Evolutionary conservation across 30 jellyfish, hydroid and myxozoan species (phyloP).

Genomic region (Aurelia aurita complex sp. Pacific): DNA sequence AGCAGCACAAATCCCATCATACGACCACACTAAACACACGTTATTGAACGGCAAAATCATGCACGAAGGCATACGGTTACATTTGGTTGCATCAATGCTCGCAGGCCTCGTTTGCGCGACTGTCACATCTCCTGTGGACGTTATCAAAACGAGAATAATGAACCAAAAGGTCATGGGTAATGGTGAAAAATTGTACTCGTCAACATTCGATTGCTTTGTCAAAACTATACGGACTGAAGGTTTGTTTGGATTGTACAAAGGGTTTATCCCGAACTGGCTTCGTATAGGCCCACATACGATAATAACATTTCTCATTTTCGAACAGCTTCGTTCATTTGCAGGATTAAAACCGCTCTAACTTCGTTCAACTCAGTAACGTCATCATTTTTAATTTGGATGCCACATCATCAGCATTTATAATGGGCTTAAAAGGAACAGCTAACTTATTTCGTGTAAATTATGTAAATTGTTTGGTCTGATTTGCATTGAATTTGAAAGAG

Average conservation of each 20-base stretch:
- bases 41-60: constrained; percentile 40
- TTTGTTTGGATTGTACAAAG: constrained; percentile 75
- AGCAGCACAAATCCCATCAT: constrained; percentile 89
- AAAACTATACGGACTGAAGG: constrained; percentile 73
- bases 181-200: constrained; percentile 35
- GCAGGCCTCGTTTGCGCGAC: constrained; percentile 94
- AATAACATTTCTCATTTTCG: constrained; percentile 81
- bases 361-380: too few species aligned
- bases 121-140: constrained; percentile 92
- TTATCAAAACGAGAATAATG: constrained; percentile 87
- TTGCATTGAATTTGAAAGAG: too few species aligned
- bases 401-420: too few species aligned
- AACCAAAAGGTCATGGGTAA: constrained; percentile 45
- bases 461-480: too few species aligned
- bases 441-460: too few species aligned
- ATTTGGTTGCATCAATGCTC: constrained; percentile 69
- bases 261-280: constrained; percentile 91
- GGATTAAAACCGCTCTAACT: constrained; percentile 78
- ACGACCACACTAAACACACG: constrained; percentile 79
- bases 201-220: constrained; percentile 64
- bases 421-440: too few species aligned
- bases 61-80: constrained; percentile 88
- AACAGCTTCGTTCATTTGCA: constrained; percentile 64
- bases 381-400: too few species aligned
- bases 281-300: constrained; percentile 91